Evolutionary conservation across 2,888 invertebrate genomes (phyloP).

Genomic region (Bugulina stolonifera): DNA sequence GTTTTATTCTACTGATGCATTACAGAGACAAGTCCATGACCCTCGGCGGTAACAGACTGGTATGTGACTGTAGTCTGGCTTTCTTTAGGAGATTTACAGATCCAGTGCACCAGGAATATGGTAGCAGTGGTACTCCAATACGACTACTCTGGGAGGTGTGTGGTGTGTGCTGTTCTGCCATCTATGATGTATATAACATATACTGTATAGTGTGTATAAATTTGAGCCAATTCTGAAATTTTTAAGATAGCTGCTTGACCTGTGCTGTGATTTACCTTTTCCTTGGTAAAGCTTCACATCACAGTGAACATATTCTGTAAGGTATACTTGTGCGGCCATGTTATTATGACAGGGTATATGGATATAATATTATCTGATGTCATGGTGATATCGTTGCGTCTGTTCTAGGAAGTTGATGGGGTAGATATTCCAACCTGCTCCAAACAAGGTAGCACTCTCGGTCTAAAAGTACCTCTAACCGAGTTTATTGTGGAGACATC

Average conservation of each 20-base stretch:
- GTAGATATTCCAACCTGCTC: not conserved
- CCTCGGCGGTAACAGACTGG: not conserved
- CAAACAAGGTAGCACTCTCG: not conserved
- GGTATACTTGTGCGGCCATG: no score
- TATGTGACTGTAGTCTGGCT: not conserved
- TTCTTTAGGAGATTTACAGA: conserved; percentile 13
- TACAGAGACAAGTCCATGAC: not conserved
- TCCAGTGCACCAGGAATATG: not conserved
- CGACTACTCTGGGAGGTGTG: not conserved
- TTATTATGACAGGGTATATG: not conserved
- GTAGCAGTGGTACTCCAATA: not conserved
- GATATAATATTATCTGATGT: not conserved
- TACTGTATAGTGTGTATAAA: no score
- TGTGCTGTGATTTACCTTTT: no score
- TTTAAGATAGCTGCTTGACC: no score
- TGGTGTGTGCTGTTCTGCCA: no score
- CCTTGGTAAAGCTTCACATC: no score
- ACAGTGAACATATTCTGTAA: no score
- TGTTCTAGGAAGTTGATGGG: not conserved
- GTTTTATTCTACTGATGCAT: no score
- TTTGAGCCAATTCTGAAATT: no score
- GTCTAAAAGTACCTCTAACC: not conserved
- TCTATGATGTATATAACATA: no score
- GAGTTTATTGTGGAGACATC: not conserved
- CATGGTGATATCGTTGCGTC: not conserved